These are phyloP conservation scores for Nomada fucata DNA, from an alignment of 2,888 invertebrate species.

Conservation along the genomic window DNA sequence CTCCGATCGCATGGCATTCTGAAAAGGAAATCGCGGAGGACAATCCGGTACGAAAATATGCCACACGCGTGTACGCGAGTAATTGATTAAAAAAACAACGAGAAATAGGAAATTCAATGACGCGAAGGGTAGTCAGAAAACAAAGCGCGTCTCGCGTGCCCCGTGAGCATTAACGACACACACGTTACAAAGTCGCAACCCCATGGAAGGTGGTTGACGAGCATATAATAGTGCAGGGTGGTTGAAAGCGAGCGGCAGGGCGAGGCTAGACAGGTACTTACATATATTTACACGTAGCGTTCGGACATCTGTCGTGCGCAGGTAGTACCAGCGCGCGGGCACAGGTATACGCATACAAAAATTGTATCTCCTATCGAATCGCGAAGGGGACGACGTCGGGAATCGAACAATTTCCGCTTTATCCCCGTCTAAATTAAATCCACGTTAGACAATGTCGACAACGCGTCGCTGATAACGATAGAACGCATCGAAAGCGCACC, in stretches of 20 bases:
- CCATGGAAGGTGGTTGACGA: slow-evolving; percentile 74
- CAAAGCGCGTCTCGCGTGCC: slow-evolving; percentile 60
- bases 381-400: not conserved
- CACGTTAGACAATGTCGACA: too few relatives aligned
- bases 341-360: not conserved
- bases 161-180: slow-evolving; percentile 68
- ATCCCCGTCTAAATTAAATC: too few relatives aligned
- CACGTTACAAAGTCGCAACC: slow-evolving; percentile 62
- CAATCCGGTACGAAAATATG: too few relatives aligned
- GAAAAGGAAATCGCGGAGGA: too few relatives aligned
- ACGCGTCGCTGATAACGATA: too few relatives aligned
- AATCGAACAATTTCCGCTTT: too few relatives aligned
- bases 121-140: slow-evolving; percentile 25
- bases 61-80: not conserved
- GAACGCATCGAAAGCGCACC: too few relatives aligned
- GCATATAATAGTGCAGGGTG: slow-evolving; percentile 74
- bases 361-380: not conserved
- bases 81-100: slow-evolving; percentile 7
- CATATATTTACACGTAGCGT: slow-evolving; percentile 77
- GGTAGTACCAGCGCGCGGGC: slow-evolving; percentile 15
- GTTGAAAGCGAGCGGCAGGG: slow-evolving; percentile 54
- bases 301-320: slow-evolving; percentile 76
- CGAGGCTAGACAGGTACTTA: slow-evolving; percentile 67
- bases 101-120: slow-evolving; percentile 35
- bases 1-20: too few relatives aligned